Conservation (phyloP, 2,888 invertebrate species). For the Anthrax anthrax region DNA sequence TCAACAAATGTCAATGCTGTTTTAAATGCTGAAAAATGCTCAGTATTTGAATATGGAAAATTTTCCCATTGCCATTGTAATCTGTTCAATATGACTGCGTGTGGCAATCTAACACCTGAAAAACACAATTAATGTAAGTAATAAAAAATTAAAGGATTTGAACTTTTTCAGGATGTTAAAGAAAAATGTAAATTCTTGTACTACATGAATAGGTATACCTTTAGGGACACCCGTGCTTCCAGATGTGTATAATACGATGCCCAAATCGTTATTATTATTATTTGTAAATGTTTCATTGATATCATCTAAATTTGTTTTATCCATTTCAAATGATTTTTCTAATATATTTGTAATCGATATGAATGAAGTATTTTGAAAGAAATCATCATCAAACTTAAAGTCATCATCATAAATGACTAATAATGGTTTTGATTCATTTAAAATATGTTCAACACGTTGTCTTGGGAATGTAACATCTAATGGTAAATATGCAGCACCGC, state of each 20-base stretch:
- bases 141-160: too few species aligned
- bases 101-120: slow-evolving; percentile 63
- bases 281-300: slow-evolving; percentile 32
- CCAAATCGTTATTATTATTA: slow-evolving; percentile 21
- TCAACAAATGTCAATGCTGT: slow-evolving; percentile 86
- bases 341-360: slow-evolving; percentile 22
- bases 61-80: slow-evolving; percentile 77
- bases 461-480: slow-evolving; percentile 59
- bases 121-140: too few species aligned
- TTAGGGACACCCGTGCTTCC: slow-evolving; percentile 84
- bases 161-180: too few species aligned
- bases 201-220: too few species aligned
- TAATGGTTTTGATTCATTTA: slow-evolving; percentile 58
- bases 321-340: slow-evolving; percentile 20
- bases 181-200: too few species aligned
- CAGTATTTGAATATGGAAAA: slow-evolving; percentile 56
- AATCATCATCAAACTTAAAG: slow-evolving; percentile 17
- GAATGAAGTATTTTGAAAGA: slow-evolving; percentile 21
- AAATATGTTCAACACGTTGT: slow-evolving; percentile 58
- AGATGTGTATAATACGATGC: slow-evolving; percentile 51
- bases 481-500: slow-evolving; percentile 73
- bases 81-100: slow-evolving; percentile 64
- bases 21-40: slow-evolving; percentile 68
- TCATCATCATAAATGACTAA: slow-evolving; percentile 46
- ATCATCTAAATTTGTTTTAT: slow-evolving; percentile 21